These are phyloP conservation scores for Sceliomorpha sp. DNA, from an alignment of 2,888 invertebrate species.

Conservation along the genomic window DNA sequence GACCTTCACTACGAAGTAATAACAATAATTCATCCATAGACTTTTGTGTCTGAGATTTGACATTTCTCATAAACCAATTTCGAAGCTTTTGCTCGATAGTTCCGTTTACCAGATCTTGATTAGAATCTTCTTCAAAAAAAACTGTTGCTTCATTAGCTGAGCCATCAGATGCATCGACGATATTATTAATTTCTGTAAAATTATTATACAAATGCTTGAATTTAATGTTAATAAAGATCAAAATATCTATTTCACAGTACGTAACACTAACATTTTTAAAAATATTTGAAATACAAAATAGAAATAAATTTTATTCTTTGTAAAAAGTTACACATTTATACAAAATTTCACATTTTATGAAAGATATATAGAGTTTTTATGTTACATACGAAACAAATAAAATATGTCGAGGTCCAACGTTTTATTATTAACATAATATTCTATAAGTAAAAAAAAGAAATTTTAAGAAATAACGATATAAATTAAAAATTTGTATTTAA, in stretches of 20 bases:
- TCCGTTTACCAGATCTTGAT: conserved; percentile 5
- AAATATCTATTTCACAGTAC: background rate
- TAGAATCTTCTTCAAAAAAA: background rate
- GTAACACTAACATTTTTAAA: background rate
- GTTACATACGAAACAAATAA: too few relatives aligned
- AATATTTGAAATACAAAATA: background rate
- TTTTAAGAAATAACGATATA: too few relatives aligned
- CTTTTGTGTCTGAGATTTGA: conserved; percentile 16
- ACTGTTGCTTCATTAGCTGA: background rate
- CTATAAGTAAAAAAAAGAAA: too few relatives aligned
- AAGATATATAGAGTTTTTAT: too few relatives aligned
- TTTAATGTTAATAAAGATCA: conserved; percentile 1
- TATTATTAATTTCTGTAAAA: conserved; percentile 3
- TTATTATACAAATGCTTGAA: conserved; percentile 2
- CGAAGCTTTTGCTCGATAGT: conserved; percentile 18
- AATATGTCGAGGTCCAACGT: too few relatives aligned
- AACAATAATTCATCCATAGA: conserved; percentile 21
- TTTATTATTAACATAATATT: too few relatives aligned
- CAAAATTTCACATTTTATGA: too few relatives aligned
- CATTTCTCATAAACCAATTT: conserved; percentile 15
- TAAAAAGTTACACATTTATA: too few relatives aligned
- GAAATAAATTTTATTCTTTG: too few relatives aligned
- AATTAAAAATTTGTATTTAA: too few relatives aligned
- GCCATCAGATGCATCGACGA: background rate
- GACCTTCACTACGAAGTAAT: conserved; percentile 21